phyloP scores from a whole-genome alignment of 1,140 invertebrate species.

The Carcinoscorpius rotundicauda region DNA sequence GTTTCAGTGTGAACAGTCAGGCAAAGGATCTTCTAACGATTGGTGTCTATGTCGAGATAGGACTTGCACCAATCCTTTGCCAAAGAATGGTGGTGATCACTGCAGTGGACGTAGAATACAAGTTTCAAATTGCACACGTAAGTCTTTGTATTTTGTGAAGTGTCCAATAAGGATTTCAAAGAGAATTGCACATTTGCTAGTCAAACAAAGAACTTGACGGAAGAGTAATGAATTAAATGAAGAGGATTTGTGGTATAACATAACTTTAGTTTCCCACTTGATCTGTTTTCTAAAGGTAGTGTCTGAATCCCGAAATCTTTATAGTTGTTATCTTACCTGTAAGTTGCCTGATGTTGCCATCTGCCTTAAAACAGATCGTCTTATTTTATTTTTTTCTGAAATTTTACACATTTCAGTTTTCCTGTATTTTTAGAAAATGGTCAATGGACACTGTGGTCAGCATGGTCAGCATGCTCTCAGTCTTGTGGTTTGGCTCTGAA shows the following conservation, averaged over 20 bases:
- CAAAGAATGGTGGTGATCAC: constrained; percentile 54
- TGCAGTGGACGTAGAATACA: constrained; percentile 35
- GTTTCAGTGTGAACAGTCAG: constrained; percentile 42
- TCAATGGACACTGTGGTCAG: constrained; percentile 35
- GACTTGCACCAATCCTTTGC: constrained; percentile 67
- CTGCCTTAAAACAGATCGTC: too few species aligned
- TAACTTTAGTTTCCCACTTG: too few species aligned
- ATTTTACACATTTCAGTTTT: not conserved
- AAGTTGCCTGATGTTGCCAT: too few species aligned
- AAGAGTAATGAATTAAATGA: too few species aligned
- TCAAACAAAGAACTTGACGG: too few species aligned
- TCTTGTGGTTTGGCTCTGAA: constrained; percentile 50
- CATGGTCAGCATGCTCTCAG: constrained; percentile 34
- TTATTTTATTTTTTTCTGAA: too few species aligned
- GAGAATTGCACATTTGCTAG: too few species aligned
- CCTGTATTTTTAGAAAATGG: constrained; percentile 16
- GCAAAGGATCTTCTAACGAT: constrained; percentile 34
- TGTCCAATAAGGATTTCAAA: too few species aligned
- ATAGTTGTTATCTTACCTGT: too few species aligned
- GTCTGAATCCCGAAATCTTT: too few species aligned
- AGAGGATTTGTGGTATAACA: too few species aligned
- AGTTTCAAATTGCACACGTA: constrained; percentile 38
- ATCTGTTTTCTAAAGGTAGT: too few species aligned
- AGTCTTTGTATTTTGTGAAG: not conserved
- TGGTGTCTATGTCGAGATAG: constrained; percentile 63